Conservation (phyloP, 1,140 invertebrate species). For the Dryas iulia region DNA sequence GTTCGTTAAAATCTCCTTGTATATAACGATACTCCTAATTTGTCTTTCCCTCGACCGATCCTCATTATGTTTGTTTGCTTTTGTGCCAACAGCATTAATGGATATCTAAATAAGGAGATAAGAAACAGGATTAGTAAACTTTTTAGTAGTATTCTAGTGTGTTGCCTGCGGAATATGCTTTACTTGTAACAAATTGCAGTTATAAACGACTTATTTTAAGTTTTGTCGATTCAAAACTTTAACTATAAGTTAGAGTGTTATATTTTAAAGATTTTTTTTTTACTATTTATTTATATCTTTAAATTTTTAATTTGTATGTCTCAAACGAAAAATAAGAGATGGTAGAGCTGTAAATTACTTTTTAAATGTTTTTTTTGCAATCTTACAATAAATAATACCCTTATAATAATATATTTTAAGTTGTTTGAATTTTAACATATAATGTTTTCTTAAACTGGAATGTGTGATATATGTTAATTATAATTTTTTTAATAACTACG, state of each 20-base stretch:
- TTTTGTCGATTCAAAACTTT: constrained; percentile 79
- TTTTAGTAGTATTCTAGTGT: constrained; percentile 13
- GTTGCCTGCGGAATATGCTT: constrained; percentile 31
- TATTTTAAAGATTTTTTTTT: constrained; percentile 69
- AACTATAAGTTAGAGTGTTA: constrained; percentile 79
- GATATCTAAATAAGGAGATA: constrained; percentile 55
- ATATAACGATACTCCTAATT: constrained; percentile 50
- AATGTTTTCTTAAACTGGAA: constrained; percentile 60
- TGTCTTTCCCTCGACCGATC: constrained; percentile 50
- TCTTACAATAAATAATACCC: constrained; percentile 43
- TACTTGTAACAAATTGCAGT: constrained; percentile 50
- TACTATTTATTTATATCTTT: constrained; percentile 73
- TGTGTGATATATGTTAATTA: constrained; percentile 71
- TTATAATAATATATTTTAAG: constrained; percentile 47
- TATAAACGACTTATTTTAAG: constrained; percentile 77
- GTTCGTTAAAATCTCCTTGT: constrained; percentile 49
- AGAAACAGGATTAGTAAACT: constrained; percentile 11
- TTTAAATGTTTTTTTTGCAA: constrained; percentile 50
- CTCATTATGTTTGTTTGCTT: constrained; percentile 73
- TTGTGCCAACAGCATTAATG: constrained; percentile 70
- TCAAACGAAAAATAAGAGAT: constrained; percentile 52
- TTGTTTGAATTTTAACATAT: constrained; percentile 53
- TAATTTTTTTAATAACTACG: constrained; percentile 53
- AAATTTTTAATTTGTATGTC: constrained; percentile 59
- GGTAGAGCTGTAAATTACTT: constrained; percentile 57